Conservation (phyloP, 2,888 invertebrate species). For the Entomobrya multifasciata region DNA sequence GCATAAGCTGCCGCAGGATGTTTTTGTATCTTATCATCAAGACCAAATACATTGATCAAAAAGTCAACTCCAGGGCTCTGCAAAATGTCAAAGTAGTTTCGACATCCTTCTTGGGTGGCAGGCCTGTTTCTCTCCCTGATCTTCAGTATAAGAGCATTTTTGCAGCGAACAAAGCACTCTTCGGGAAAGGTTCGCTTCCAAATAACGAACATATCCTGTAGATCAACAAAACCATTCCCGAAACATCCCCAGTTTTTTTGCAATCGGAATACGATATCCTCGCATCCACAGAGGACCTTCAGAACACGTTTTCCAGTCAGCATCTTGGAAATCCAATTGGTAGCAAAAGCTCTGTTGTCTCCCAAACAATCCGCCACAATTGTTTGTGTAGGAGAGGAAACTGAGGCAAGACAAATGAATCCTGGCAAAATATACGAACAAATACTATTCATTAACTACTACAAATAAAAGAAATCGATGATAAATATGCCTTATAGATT, state of each 20-base stretch:
- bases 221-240: background rate
- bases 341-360: background rate
- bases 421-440: conserved; percentile 12
- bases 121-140: no score
- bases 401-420: conserved; percentile 5
- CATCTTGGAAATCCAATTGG: conserved; percentile 1
- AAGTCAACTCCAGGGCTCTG: no score
- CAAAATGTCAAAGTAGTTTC: no score
- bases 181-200: background rate
- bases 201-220: background rate
- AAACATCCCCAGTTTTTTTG: conserved; percentile 11
- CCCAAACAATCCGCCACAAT: background rate
- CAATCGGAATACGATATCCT: background rate
- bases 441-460: no score
- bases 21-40: no score
- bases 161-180: no score
- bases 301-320: background rate
- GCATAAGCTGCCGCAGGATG: background rate
- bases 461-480: no score
- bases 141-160: no score
- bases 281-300: conserved; percentile 22
- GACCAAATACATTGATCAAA: no score
- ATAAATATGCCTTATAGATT: no score
- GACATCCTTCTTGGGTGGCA: no score
- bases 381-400: background rate